Percentiles rank a stretch among this genome's conserved stretches.
Conservation (phyloP, 2,888 invertebrate genomes). For the Luffia ferchaultella region DNA sequence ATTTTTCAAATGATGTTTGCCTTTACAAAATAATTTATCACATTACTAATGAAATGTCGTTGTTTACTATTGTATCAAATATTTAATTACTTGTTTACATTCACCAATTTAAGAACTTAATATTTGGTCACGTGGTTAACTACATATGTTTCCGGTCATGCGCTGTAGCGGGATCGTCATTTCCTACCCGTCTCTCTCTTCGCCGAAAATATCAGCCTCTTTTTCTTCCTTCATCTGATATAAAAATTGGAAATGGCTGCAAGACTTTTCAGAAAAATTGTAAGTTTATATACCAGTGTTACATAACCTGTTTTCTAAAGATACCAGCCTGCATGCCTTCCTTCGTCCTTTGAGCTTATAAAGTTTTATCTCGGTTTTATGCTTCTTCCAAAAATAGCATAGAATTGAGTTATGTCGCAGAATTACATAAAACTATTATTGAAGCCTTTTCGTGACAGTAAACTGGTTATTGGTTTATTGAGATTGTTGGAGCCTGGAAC, state of each 20-base stretch:
- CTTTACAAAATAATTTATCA: too few species aligned
- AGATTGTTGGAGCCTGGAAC: slow-evolving; percentile 38
- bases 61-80: too few species aligned
- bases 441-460: slow-evolving; percentile 62
- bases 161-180: slow-evolving; percentile 35
- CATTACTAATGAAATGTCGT: too few species aligned
- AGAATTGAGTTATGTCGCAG: slow-evolving; percentile 53
- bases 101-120: too few species aligned
- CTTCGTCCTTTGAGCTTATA: slow-evolving; percentile 21
- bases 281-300: slow-evolving; percentile 49
- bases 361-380: slow-evolving; percentile 29
- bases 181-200: slow-evolving; percentile 29
- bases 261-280: slow-evolving; percentile 63
- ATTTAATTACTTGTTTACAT: too few species aligned
- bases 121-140: too few species aligned
- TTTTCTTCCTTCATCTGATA: slow-evolving; percentile 25
- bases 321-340: slow-evolving; percentile 35
- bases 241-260: slow-evolving; percentile 58
- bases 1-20: too few species aligned
- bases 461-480: slow-evolving; percentile 40
- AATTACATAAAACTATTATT: slow-evolving; percentile 65
- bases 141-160: slow-evolving; percentile 68
- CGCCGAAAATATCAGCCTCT: slow-evolving; percentile 20
- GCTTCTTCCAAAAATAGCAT: slow-evolving; percentile 57
- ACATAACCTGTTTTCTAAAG: slow-evolving; percentile 25